Evolutionary conservation across 1,140 invertebrate genomes (phyloP).

Genomic region (Neomicropteryx cornuta): DNA sequence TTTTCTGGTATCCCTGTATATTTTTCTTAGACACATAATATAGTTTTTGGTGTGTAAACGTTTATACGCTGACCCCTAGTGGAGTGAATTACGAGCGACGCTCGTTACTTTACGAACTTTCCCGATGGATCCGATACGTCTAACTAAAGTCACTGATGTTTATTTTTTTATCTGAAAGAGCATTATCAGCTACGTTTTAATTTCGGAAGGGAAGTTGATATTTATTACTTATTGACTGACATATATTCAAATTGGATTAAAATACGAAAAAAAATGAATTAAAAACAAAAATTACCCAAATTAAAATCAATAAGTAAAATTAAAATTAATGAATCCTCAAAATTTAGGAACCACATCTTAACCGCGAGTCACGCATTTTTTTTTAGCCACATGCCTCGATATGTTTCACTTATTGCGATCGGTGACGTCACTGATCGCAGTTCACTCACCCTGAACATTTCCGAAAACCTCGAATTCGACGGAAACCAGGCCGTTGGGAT

Average conservation of each 20-base stretch:
- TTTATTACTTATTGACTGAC: not conserved
- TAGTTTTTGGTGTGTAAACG: too few species aligned
- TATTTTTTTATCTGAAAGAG: too few species aligned
- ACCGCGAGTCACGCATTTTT: not conserved
- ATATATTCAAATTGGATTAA: not conserved
- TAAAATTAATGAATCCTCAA: conserved; percentile 3
- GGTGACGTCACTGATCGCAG: not conserved
- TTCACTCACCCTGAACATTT: conserved; percentile 68
- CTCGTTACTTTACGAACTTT: conserved; percentile 6
- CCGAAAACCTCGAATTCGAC: conserved; percentile 84
- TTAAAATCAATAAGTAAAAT: not conserved
- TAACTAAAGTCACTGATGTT: not conserved
- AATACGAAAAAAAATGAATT: not conserved
- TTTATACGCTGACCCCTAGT: not conserved
- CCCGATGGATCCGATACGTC: not conserved
- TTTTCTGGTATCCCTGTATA: too few species aligned
- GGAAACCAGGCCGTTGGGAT: conserved; percentile 52
- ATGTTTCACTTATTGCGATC: not conserved
- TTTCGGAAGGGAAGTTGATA: not conserved
- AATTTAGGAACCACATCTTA: conserved; percentile 2
- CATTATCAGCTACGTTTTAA: not conserved
- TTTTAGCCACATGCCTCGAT: not conserved
- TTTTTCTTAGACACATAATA: too few species aligned
- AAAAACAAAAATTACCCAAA: conserved; percentile 1
- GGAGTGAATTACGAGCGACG: not conserved